Evolutionary conservation across 2,113 vertebrate species (phyloP).

Genomic region (Aphelocoma coerulescens): DNA sequence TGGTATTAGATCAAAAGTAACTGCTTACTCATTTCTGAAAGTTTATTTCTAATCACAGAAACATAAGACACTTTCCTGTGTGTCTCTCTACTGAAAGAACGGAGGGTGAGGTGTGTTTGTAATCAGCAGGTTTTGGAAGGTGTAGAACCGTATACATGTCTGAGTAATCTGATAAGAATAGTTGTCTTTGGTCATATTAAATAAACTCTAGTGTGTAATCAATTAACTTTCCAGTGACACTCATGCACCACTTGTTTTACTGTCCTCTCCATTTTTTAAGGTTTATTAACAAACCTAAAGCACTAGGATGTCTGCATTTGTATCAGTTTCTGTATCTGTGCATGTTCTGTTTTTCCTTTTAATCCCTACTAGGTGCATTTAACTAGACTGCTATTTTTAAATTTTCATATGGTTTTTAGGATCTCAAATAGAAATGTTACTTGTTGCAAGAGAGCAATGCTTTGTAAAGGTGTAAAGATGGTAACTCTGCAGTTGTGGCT

Average conservation of each 20-base stretch:
- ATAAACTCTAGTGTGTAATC: background rate
- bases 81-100: background rate
- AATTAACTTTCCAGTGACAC: background rate
- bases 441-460: background rate
- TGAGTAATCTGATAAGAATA: background rate
- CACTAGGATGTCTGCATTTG: background rate
- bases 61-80: background rate
- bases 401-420: constrained; percentile 1
- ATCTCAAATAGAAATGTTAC: background rate
- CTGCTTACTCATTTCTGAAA: constrained; percentile 42
- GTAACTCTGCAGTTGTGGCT: background rate
- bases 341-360: background rate
- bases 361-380: background rate
- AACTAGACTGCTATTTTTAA: background rate
- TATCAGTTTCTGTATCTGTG: background rate
- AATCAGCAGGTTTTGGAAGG: constrained; percentile 33
- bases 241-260: background rate
- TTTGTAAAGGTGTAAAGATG: background rate
- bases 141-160: background rate
- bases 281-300: background rate
- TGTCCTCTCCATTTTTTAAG: background rate
- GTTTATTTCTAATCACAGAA: background rate
- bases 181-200: background rate
- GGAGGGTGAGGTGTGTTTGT: background rate
- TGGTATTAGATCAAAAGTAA: constrained; percentile 29